Base-by-base conservation (phyloP, 2,113 vertebrate genomes). In the Microtus ochrogaster region DNA sequence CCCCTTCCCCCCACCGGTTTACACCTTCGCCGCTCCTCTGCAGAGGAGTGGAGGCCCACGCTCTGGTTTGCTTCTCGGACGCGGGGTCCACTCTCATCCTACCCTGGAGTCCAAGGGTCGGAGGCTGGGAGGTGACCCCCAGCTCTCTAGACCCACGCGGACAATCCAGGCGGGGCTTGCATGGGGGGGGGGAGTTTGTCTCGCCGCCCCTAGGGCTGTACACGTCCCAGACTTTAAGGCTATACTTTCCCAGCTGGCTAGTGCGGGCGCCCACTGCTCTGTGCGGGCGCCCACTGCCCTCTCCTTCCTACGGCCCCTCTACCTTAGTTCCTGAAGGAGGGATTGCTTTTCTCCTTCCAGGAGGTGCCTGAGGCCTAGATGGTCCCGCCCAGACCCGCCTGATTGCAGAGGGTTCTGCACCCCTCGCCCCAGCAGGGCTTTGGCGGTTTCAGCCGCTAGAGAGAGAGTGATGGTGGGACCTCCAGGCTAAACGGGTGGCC, bases 331-430 rank as follows among this genome's bases (percentile, higher is more conserved):
- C 89, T 0, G 52, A n/a, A 61, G 44, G 47, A 26, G 55, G 70
- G 82, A 41, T 90, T 52, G 70, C 63, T 85, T 87, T 95, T 92
- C 87, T 74, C 87, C 68, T 91, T 92, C 82, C 6, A 8, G 36
- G 92, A 17, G 76, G 90, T 68, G 83, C 79, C 65, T 2, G 92
- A 22, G 81, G 96, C 90, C 96, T 92, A 95, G 81, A 66, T 66
- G 36, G 61, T 82, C 76, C 47, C 7, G 94, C 72, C 4, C 36
- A 76, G 68, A 49, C 61, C 83, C 17, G 4, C 65, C 5, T 30
- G 95, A 77, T 41, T 8, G 0, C 13, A 33, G 81, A 86, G 79
- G 87, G 63, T 41, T 73, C 68, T 39, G 39, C 63, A 85, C 83
- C 83, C 41, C 47, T 72, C 49, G 13, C n/a, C 3, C 16, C n/a